Evolutionary conservation across 2,888 invertebrate species (phyloP).

Genomic region (Lepidonotus clava): DNA sequence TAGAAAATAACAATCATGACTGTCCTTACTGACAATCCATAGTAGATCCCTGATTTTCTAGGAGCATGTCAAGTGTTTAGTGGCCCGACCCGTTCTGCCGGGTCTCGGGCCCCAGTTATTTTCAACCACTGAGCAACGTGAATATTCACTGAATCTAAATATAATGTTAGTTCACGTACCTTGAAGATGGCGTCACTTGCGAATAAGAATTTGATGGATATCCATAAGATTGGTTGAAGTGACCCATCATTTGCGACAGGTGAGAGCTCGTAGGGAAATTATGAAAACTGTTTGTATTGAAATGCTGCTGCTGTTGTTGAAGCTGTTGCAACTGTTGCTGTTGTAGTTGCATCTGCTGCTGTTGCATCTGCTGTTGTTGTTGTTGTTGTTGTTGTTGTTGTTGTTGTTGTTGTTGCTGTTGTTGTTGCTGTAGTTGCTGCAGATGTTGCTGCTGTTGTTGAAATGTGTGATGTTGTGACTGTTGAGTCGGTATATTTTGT

Average conservation of each 20-base stretch:
- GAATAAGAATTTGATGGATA: neutral
- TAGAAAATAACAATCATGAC: too few species aligned
- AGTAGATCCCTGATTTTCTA: too few species aligned
- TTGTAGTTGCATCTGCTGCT: neutral
- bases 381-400: neutral
- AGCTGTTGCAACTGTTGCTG: slow-evolving; percentile 17
- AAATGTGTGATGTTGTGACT: neutral
- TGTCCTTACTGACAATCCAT: too few species aligned
- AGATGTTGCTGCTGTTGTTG: neutral
- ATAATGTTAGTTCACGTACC: neutral
- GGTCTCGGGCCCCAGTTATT: too few species aligned
- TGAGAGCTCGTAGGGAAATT: neutral
- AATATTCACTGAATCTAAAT: neutral
- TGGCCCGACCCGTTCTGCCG: too few species aligned
- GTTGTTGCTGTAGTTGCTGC: neutral
- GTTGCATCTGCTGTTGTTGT: neutral
- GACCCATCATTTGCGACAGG: neutral
- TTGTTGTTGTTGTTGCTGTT: neutral
- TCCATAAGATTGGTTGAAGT: neutral
- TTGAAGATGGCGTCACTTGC: neutral
- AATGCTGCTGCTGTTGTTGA: neutral
- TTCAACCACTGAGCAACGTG: too few species aligned
- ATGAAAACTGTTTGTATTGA: neutral
- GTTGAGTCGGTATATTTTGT: neutral
- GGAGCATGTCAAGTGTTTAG: too few species aligned